Conservation (phyloP, 2,888 invertebrate species). For the Eugnorisma glareosa region DNA sequence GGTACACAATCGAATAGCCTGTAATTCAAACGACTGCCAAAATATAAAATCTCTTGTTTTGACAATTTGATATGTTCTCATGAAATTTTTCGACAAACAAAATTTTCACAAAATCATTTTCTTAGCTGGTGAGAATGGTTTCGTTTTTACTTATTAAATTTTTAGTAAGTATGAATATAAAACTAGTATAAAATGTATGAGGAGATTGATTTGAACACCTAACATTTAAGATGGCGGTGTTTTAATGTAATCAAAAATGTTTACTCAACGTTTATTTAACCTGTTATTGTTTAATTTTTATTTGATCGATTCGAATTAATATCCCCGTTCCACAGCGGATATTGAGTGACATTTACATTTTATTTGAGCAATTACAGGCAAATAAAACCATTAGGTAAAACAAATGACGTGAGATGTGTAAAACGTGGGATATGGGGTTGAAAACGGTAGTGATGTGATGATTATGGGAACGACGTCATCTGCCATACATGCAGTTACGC, state of each 20-base stretch:
- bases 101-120: neutral
- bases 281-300: conserved; percentile 1
- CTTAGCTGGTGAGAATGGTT: neutral
- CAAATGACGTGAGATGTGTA: conserved; percentile 78
- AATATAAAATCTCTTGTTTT: neutral
- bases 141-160: neutral
- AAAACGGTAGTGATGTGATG: conserved; percentile 69
- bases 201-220: neutral
- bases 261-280: neutral
- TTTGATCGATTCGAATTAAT: conserved; percentile 15
- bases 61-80: neutral
- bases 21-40: neutral
- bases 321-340: conserved; percentile 68
- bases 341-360: conserved; percentile 75
- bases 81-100: neutral
- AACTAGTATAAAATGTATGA: neutral
- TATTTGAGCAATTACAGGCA: conserved; percentile 78
- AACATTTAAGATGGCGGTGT: neutral
- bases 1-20: neutral
- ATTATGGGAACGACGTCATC: conserved; percentile 88
- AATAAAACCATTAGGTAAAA: conserved; percentile 85
- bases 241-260: neutral
- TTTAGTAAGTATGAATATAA: neutral
- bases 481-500: conserved; percentile 76
- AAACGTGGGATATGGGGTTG: conserved; percentile 82